These are phyloP conservation scores for Apodemus sylvaticus DNA, from an alignment of 2,113 vertebrate species.

Conservation along the genomic window DNA sequence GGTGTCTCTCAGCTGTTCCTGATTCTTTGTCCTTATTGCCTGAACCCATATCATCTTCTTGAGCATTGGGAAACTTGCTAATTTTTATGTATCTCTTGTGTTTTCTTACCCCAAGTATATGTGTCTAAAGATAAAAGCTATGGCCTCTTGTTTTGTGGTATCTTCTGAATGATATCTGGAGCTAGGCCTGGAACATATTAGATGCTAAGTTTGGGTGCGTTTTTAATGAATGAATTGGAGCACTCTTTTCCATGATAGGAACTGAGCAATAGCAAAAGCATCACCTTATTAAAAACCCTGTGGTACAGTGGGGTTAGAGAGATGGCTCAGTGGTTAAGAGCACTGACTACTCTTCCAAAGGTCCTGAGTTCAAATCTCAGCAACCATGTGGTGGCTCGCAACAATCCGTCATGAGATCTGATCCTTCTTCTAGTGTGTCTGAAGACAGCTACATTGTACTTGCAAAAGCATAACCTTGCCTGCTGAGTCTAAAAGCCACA, in stretches of 20 bases:
- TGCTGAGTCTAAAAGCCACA: not conserved
- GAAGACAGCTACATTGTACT: no score
- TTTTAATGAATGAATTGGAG: not conserved
- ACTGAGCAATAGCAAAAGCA: not conserved
- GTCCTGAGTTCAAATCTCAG: no score
- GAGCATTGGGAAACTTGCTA: not conserved
- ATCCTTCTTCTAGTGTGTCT: no score
- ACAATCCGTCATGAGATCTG: no score
- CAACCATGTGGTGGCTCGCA: no score
- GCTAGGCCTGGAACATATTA: not conserved
- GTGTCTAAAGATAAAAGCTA: not conserved
- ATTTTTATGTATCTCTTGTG: not conserved
- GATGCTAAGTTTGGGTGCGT: not conserved
- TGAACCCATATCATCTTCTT: no score
- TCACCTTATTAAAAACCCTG: no score
- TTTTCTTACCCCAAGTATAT: not conserved
- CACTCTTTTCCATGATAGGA: not conserved
- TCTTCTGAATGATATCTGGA: not conserved
- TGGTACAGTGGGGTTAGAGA: no score
- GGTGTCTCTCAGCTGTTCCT: no score
- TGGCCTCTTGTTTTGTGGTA: not conserved
- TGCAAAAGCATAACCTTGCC: no score
- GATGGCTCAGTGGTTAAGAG: no score
- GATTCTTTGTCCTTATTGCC: not conserved
- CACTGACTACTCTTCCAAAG: no score